phyloP scores from a whole-genome alignment of 2,113 vertebrate genomes.

The Tor tambroides region DNA sequence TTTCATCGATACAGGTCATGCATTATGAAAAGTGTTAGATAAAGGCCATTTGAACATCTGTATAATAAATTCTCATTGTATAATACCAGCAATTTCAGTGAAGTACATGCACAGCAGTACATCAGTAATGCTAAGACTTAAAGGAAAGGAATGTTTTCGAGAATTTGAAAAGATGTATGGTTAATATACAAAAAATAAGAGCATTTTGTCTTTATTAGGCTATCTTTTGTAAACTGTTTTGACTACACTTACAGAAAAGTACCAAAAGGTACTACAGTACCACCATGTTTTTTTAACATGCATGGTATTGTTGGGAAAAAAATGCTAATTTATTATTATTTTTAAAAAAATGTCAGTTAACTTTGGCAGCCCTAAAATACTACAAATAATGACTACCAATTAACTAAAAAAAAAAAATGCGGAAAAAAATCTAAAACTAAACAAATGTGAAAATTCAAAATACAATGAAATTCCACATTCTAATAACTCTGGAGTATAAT shows the following conservation, averaged over 20 bases:
- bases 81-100: not conserved
- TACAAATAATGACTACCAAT: not conserved
- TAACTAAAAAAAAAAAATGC: not conserved
- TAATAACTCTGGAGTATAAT: not conserved
- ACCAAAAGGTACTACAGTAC: not conserved
- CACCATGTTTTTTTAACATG: not conserved
- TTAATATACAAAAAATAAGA: not conserved
- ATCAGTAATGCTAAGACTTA: not conserved
- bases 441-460: not conserved
- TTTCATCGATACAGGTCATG: not conserved
- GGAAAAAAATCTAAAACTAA: not conserved
- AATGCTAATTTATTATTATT: not conserved
- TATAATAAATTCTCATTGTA: not conserved
- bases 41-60: not conserved
- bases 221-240: not conserved
- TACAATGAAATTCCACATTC: not conserved
- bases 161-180: not conserved
- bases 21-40: constrained; percentile 10
- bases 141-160: not conserved
- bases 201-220: not conserved
- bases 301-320: not conserved
- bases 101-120: not conserved
- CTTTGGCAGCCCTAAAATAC: not conserved
- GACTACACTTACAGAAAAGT: constrained; percentile 3
- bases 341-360: not conserved